phyloP scores from a whole-genome alignment of 1,140 invertebrate genomes.

The Halesus radiatus region DNA sequence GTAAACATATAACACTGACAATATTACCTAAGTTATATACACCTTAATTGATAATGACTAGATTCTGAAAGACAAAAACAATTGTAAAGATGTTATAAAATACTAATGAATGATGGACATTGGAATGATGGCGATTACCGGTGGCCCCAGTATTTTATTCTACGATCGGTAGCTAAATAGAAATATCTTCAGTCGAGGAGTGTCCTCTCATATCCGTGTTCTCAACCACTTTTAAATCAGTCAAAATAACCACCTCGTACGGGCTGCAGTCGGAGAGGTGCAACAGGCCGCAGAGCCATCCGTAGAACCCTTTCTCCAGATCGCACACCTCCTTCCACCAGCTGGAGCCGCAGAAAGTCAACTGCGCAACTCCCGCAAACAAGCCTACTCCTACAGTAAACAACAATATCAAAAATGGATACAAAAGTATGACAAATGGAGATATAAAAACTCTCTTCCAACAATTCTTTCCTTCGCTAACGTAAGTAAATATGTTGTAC shows the following conservation, averaged over 20 bases:
- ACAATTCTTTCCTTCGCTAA: constrained; percentile 78
- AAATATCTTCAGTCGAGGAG: constrained; percentile 57
- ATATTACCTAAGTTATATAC: too few relatives aligned
- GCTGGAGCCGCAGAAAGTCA: constrained; percentile 77
- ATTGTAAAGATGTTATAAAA: background rate
- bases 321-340: constrained; percentile 82
- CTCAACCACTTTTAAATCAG: constrained; percentile 61
- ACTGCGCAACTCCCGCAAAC: constrained; percentile 78
- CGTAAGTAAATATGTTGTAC: constrained; percentile 82
- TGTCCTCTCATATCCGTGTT: constrained; percentile 56
- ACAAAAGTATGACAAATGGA: constrained; percentile 79
- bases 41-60: too few relatives aligned
- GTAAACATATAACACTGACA: too few relatives aligned
- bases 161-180: constrained; percentile 45
- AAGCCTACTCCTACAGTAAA: constrained; percentile 76
- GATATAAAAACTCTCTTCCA: constrained; percentile 74
- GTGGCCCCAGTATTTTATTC: constrained; percentile 11
- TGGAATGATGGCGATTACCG: constrained; percentile 10
- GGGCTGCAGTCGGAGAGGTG: constrained; percentile 80
- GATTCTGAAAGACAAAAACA: too few relatives aligned
- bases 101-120: constrained; percentile 11
- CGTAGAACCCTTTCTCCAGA: constrained; percentile 85
- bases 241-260: constrained; percentile 73
- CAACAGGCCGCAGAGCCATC: constrained; percentile 80
- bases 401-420: constrained; percentile 79